phyloP scores from a whole-genome alignment of 92 coral and sea anemone genomes.

The Palythoa heliodiscus region DNA sequence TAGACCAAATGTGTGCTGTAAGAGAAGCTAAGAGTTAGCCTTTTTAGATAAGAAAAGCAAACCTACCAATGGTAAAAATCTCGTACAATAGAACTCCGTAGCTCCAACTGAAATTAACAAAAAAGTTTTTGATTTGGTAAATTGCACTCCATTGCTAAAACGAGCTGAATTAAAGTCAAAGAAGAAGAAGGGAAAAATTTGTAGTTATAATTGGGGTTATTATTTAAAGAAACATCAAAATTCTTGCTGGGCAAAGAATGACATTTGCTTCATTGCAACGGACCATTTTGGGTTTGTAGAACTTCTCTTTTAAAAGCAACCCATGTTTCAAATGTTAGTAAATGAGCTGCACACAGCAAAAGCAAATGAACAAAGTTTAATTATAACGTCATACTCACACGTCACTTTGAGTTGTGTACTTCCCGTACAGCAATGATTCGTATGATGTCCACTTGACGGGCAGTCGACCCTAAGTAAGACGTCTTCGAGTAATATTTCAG shows the following conservation, averaged over 20 bases:
- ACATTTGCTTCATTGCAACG: too few relatives aligned
- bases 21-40: neutral
- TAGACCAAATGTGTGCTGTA: neutral
- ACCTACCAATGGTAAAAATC: conserved; percentile 16
- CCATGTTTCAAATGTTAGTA: too few relatives aligned
- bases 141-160: too few relatives aligned
- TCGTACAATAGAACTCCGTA: conserved; percentile 2
- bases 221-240: too few relatives aligned
- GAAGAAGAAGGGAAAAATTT: too few relatives aligned
- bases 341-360: too few relatives aligned
- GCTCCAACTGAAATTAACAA: neutral
- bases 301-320: too few relatives aligned
- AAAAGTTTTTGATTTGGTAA: neutral
- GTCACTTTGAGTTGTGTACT: neutral
- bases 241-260: too few relatives aligned
- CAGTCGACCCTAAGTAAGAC: neutral
- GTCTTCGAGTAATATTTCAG: too few relatives aligned
- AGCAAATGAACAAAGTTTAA: neutral
- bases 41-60: neutral
- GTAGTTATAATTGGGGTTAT: too few relatives aligned
- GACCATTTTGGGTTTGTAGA: too few relatives aligned
- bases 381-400: neutral
- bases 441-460: neutral
- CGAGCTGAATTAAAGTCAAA: too few relatives aligned
- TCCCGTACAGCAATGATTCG: neutral